Base-by-base conservation (phyloP, 2,113 vertebrate species). In the Tinamus guttatus region DNA sequence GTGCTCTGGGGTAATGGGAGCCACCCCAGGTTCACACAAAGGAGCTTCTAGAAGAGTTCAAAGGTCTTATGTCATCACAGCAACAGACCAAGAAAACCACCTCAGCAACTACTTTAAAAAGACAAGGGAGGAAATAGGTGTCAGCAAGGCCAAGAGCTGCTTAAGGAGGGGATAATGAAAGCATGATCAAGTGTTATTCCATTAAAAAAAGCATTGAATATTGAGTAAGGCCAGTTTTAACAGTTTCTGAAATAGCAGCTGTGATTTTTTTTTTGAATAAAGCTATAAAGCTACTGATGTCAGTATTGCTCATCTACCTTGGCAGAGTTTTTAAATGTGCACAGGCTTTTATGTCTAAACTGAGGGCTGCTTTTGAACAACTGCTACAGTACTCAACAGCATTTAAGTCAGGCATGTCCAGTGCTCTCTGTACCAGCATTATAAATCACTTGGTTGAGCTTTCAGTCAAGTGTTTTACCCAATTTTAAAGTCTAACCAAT, bases 311-410 rank as follows among this genome's bases (percentile, higher is more conserved):
- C 36, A 38, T 65, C 47, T 92, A 73, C 28, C 74, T 73, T 52
- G 73, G 69, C 77, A 92, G 77, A 78, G 27, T 70, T 93, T 89
- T 90, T 85, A 93, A 93, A 84, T 68, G 56, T 73, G 86, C 62
- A 86, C 83, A 94, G 56, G 90, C 87, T 97, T 95, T 95, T 88
- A 96, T 93, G 90, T 93, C 84, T 90, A 3, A 34, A 32, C 34
- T 63, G 86, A 96, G 52, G 64, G 60, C 75, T 45, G 69, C 64
- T 92, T 97, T 94, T 92, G 75, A 97, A 95, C 91, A 81, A 84
- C 86, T 87, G 89, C 79, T 67, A 34, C 5, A 96, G 89, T 79
- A 84, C 68, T 86, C 71, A 93, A 82, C 94, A 95, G 93, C 82
- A 89, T 81, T 77, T 51, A 81, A 94, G 87, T 91, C 67, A 90